Conservation (phyloP, 2,888 invertebrate species). For the Nomada fabriciana region DNA sequence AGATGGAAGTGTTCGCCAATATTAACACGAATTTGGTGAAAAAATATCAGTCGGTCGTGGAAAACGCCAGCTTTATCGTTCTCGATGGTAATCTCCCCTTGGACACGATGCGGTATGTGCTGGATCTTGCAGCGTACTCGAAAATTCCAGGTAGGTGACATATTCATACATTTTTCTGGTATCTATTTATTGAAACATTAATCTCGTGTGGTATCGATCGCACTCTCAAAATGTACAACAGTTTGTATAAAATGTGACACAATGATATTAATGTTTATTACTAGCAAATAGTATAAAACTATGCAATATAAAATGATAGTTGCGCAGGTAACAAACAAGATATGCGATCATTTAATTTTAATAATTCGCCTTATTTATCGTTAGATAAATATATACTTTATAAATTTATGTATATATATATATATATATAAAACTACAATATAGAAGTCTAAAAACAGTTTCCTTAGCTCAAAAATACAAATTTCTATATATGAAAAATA, state of each 20-base stretch:
- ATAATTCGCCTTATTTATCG: not conserved
- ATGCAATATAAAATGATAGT: conserved; percentile 20
- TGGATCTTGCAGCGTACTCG: conserved; percentile 87
- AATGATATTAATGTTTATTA: conserved; percentile 2
- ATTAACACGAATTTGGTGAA: conserved; percentile 89
- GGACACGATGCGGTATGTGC: conserved; percentile 87
- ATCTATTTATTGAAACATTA: conserved; percentile 21
- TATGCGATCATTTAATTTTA: conserved; percentile 6
- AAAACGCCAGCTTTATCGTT: conserved; percentile 90
- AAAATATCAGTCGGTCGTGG: conserved; percentile 86
- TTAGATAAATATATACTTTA: not conserved
- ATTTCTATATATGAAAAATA: conserved; percentile 19
- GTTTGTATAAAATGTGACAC: conserved; percentile 2
- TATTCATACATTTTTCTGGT: not conserved
- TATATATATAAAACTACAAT: conserved; percentile 37
- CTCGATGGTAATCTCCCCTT: conserved; percentile 93
- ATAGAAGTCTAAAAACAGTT: conserved; percentile 33
- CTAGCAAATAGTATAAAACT: conserved; percentile 6
- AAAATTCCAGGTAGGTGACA: conserved; percentile 89
- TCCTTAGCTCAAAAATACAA: conserved; percentile 28
- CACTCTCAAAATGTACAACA: conserved; percentile 23
- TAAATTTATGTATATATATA: not conserved
- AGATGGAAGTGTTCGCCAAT: conserved; percentile 91
- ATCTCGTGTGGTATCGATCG: conserved; percentile 4
- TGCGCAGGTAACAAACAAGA: not conserved